Evolutionary conservation across 1,140 invertebrate genomes (phyloP).

Genomic region (Hermatobates lingyangjiaoensis): DNA sequence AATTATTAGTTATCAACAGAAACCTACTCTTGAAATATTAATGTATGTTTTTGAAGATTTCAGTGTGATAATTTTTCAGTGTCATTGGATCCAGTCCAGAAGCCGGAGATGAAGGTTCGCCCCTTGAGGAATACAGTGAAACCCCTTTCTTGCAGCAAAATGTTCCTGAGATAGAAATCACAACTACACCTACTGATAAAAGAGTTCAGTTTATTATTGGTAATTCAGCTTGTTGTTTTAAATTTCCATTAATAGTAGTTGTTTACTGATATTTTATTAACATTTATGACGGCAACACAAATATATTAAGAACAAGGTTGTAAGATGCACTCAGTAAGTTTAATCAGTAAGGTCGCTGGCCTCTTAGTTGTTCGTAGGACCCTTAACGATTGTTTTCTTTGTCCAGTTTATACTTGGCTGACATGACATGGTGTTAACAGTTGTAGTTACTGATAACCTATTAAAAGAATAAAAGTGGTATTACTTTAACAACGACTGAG

Average conservation of each 20-base stretch:
- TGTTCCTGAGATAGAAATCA: constrained; percentile 4
- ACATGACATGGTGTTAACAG: too few relatives aligned
- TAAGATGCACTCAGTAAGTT: not conserved
- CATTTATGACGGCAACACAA: not conserved
- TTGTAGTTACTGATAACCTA: too few relatives aligned
- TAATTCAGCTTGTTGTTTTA: constrained; percentile 2
- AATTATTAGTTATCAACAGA: not conserved
- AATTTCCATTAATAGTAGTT: constrained; percentile 1
- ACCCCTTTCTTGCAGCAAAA: constrained; percentile 5
- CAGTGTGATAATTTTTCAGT: not conserved
- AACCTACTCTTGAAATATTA: not conserved
- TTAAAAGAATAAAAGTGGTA: too few relatives aligned
- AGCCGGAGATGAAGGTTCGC: not conserved
- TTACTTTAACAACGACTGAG: too few relatives aligned
- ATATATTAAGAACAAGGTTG: not conserved
- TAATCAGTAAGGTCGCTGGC: not conserved
- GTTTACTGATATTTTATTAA: not conserved
- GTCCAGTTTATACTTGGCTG: not conserved
- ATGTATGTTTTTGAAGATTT: not conserved
- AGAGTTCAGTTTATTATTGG: constrained; percentile 23
- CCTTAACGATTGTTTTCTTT: not conserved
- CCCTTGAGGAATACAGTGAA: constrained; percentile 1
- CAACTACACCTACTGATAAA: constrained; percentile 18
- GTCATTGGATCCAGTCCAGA: not conserved
- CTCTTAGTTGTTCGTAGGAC: not conserved